Base-by-base conservation (phyloP, 35 echinoderm and acorn worm genomes). In the Ophiothrix spiculata region DNA sequence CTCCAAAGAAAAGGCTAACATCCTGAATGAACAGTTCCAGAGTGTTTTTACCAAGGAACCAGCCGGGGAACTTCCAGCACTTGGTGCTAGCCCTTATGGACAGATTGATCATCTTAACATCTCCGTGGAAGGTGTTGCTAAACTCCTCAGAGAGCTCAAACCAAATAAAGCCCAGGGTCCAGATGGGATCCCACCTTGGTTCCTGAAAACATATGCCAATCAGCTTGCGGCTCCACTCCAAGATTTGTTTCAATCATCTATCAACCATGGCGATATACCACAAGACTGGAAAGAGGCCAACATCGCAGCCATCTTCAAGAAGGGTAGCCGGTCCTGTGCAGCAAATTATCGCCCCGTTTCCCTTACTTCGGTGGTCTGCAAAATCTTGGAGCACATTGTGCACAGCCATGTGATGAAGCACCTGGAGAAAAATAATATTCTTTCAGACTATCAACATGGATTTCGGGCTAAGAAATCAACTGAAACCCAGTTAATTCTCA, bases 121-220 rank as follows among this genome's bases (percentile, higher is more conserved):
- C 35, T 1, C 13, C 1, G 38, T 36, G 34, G 77, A 79, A 36
- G 77, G 77, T 4, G 77, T 79, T 36, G 10, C 6, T 21, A 79
- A 79, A 29, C 38, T 79, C 4, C 33, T 79, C 13, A 4, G 21
- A 21, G 35, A 79, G 16, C 16, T 36, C 8, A 79, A 79, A 36
- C 60, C 60, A 2, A 69, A 81, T 31, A 87, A 79, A 36, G 85
- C 85, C 4, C 0, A 37, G 6, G 85, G 85, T 37, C 85, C 75
- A 40, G 85, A 87, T 41, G 73, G 37, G n/a, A 87, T 78, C 49
- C 37, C 84, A 36, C 40, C 82, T 77, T 46, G 74, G 45, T 13
- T 54, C 6, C 75, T 87, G 36, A 79, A 87, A 75, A 74, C 76
- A 19, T 36, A 21, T 23, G 25, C 74, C 4, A 19, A 37, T 4